Percentiles rank a stretch among this genome's conserved stretches.
Conservation (phyloP, 2,113 vertebrate species). For the Abramis brama region DNA sequence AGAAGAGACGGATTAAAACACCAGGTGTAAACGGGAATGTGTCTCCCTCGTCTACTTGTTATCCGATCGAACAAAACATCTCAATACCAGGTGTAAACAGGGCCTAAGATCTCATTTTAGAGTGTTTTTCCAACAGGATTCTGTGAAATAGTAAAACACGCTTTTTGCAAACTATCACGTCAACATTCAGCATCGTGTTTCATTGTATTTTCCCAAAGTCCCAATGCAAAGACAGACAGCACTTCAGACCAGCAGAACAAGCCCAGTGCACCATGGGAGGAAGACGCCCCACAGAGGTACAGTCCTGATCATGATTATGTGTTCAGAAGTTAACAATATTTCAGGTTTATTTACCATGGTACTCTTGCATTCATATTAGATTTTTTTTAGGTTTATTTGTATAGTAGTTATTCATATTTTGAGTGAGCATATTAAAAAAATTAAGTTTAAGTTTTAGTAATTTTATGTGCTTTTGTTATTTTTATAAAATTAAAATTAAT, state of each 20-base stretch:
- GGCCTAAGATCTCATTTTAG: not conserved
- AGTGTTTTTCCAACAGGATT: not conserved
- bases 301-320: not conserved
- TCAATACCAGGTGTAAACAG: too few relatives aligned
- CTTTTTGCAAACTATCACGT: not conserved
- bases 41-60: too few relatives aligned
- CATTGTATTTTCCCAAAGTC: constrained; percentile 66
- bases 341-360: not conserved
- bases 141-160: not conserved
- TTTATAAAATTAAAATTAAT: too few relatives aligned
- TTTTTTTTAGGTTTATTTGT: not conserved
- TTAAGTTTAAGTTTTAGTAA: not conserved
- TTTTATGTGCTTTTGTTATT: too few relatives aligned
- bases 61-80: too few relatives aligned
- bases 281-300: constrained; percentile 81
- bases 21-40: too few relatives aligned
- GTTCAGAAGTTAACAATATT: not conserved
- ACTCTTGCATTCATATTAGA: not conserved
- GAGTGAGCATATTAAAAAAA: not conserved
- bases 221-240: constrained; percentile 81
- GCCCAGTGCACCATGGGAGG: constrained; percentile 83
- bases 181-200: not conserved
- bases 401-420: not conserved
- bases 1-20: too few relatives aligned
- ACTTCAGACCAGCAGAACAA: constrained; percentile 77